Percentiles rank a stretch among this genome's conserved stretches.
Conservation (phyloP, 2,797 vertebrate species). For the Hipposideros larvatus region DNA sequence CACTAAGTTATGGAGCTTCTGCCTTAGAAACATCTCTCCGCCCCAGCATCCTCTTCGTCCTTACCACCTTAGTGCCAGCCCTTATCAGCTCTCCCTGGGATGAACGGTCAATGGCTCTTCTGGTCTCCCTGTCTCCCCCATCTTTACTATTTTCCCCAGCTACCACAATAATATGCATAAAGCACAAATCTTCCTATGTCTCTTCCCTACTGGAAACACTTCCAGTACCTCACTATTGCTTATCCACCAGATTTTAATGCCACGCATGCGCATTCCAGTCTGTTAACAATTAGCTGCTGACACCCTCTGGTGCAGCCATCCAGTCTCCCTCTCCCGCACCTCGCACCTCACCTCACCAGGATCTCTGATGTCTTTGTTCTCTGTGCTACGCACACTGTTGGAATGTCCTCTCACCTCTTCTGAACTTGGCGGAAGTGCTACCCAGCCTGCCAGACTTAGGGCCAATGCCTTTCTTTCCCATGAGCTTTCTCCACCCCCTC, state of each 20-base stretch:
- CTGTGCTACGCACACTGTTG: neutral
- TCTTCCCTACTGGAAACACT: neutral
- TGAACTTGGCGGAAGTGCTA: neutral
- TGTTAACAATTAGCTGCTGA: no score
- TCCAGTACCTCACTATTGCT: neutral
- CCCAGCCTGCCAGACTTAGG: neutral
- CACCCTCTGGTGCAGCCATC: no score
- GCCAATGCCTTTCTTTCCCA: neutral
- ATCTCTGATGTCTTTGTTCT: neutral
- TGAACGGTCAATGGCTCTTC: neutral
- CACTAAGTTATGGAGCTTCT: neutral
- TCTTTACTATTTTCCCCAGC: neutral
- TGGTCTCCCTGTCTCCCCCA: neutral
- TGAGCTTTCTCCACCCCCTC: neutral
- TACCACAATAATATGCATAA: neutral
- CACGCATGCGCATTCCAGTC: neutral
- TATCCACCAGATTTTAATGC: no score
- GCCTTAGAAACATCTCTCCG: neutral
- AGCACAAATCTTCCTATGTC: neutral
- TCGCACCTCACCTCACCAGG: neutral
- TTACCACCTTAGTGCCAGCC: neutral
- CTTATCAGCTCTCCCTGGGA: neutral
- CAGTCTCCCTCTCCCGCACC: neutral
- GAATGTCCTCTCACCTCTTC: neutral
- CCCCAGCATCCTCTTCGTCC: neutral